phyloP scores from a whole-genome alignment of 2,797 vertebrate genomes.

The Labeo calbasu region DNA sequence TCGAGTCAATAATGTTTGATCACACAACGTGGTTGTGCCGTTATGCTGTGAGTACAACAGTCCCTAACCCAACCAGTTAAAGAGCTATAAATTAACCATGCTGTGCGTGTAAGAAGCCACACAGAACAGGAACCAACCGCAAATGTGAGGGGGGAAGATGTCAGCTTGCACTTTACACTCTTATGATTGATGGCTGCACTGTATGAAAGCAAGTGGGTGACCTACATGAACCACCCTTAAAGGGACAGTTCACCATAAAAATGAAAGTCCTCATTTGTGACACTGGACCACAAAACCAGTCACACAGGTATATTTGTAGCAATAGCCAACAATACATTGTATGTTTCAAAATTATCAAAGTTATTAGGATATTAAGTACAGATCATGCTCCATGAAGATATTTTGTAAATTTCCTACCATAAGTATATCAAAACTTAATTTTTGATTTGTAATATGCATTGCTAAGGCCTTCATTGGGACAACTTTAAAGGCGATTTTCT shows the following conservation, averaged over 20 bases:
- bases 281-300: too few relatives aligned
- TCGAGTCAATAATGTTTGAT: slow-evolving; percentile 81
- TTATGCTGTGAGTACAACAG: slow-evolving; percentile 52
- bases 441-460: too few relatives aligned
- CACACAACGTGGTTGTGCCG: slow-evolving; percentile 68
- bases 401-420: too few relatives aligned
- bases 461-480: too few relatives aligned
- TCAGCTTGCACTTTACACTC: slow-evolving; percentile 39
- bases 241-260: slow-evolving; percentile 7
- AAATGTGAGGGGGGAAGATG: background rate
- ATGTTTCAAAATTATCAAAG: too few relatives aligned
- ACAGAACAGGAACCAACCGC: background rate
- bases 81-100: slow-evolving; percentile 38
- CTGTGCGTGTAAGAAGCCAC: slow-evolving; percentile 20
- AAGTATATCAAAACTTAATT: too few relatives aligned
- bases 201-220: slow-evolving; percentile 26
- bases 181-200: slow-evolving; percentile 38
- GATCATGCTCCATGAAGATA: too few relatives aligned
- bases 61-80: slow-evolving; percentile 41
- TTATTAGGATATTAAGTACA: too few relatives aligned
- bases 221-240: slow-evolving; percentile 31
- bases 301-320: too few relatives aligned
- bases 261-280: background rate
- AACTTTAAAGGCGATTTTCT: too few relatives aligned
- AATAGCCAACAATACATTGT: too few relatives aligned